Evolutionary conservation across 2,113 vertebrate genomes (phyloP).

Genomic region (Phylloscopus whistleri): DNA sequence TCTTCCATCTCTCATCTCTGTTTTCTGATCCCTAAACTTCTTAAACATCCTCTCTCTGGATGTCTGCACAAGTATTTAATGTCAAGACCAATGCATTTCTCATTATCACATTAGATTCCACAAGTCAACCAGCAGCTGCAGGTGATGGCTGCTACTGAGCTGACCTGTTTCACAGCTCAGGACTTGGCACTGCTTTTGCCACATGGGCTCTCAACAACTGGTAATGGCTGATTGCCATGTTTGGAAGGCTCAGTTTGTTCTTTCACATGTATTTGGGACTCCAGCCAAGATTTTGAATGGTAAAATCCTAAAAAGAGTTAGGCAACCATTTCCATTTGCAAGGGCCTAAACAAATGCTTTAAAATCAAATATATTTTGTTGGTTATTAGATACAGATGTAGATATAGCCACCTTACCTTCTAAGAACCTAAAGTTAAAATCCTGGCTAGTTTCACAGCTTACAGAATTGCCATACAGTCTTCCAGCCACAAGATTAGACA

Average conservation of each 20-base stretch:
- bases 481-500: background rate
- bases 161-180: background rate
- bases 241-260: background rate
- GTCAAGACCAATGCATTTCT: background rate
- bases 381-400: background rate
- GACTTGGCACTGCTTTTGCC: background rate
- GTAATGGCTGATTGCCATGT: background rate
- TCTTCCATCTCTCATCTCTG: background rate
- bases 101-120: constrained; percentile 4
- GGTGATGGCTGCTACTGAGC: constrained; percentile 7
- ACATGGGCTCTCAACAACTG: background rate
- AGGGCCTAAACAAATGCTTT: background rate
- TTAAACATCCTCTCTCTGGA: background rate
- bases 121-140: constrained; percentile 30
- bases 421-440: background rate
- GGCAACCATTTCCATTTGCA: background rate
- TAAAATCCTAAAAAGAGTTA: background rate
- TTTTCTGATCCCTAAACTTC: background rate
- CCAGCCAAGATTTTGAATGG: background rate
- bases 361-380: background rate
- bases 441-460: background rate
- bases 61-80: background rate
- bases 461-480: background rate
- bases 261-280: background rate
- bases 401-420: background rate